Evolutionary conservation across 2,888 invertebrate species (phyloP).

Genomic region (Drosophila greeni): DNA sequence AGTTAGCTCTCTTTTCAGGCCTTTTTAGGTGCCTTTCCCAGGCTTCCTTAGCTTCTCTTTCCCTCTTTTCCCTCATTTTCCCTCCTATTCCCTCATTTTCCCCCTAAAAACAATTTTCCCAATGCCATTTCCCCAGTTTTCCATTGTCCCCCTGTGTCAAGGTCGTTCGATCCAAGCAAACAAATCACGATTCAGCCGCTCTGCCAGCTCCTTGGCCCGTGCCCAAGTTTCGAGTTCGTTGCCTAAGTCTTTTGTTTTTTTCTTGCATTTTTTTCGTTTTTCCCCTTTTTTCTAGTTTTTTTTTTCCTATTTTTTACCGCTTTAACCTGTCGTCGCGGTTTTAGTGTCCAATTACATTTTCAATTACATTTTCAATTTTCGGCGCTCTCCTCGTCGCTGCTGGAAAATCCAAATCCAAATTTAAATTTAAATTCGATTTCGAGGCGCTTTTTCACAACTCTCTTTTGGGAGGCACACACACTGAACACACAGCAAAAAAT

Average conservation of each 20-base stretch:
- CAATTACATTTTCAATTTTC: constrained; percentile 60
- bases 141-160: constrained; percentile 35
- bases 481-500: constrained; percentile 31
- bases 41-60: too few relatives aligned
- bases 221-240: constrained; percentile 21
- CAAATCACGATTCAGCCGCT: constrained; percentile 7
- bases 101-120: too few relatives aligned
- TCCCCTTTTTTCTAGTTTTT: neutral
- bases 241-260: constrained; percentile 35
- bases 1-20: neutral
- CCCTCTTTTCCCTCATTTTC: neutral
- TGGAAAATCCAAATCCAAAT: constrained; percentile 16
- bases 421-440: too few relatives aligned
- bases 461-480: constrained; percentile 36
- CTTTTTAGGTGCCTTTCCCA: rapidly evolving
- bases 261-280: neutral
- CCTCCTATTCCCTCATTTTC: neutral
- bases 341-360: constrained; percentile 36
- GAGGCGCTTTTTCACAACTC: constrained; percentile 40
- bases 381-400: constrained; percentile 3
- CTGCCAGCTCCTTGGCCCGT: neutral
- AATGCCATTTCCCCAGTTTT: constrained; percentile 1
- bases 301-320: too few relatives aligned
- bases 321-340: constrained; percentile 12
- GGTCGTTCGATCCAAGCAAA: constrained; percentile 20